Conservation (phyloP, 2,888 invertebrate genomes). For the Schrankia costaestrigalis region DNA sequence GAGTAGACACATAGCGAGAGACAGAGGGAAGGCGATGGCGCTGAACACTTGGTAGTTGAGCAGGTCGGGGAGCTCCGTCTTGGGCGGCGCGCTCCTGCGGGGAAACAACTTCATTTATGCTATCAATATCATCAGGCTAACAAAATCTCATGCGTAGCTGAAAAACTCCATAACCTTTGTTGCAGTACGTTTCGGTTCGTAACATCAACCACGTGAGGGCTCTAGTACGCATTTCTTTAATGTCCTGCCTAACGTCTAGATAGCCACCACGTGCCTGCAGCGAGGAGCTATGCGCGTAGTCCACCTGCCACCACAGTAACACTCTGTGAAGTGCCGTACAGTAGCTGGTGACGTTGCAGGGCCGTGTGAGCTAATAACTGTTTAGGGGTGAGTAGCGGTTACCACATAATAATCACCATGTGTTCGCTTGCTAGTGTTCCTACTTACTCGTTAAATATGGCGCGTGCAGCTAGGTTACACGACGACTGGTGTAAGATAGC, state of each 20-base stretch:
- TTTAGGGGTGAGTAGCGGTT: not conserved
- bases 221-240: not conserved
- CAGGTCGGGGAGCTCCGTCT: slow-evolving; percentile 44
- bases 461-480: slow-evolving; percentile 40
- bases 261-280: too few relatives aligned
- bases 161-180: too few relatives aligned
- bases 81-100: slow-evolving; percentile 23
- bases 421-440: too few relatives aligned
- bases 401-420: not conserved
- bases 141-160: too few relatives aligned
- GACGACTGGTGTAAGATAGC: slow-evolving; percentile 48
- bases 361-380: too few relatives aligned
- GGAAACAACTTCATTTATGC: not conserved
- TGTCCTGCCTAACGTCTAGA: not conserved
- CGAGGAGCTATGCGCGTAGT: too few relatives aligned
- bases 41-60: slow-evolving; percentile 61
- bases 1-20: slow-evolving; percentile 44
- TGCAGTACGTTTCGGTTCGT: too few relatives aligned
- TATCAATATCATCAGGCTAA: not conserved
- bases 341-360: too few relatives aligned
- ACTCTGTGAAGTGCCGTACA: too few relatives aligned
- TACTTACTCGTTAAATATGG: slow-evolving; percentile 48
- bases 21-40: slow-evolving; percentile 50
- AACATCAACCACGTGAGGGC: not conserved
- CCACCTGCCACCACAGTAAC: too few relatives aligned